Base-by-base conservation (phyloP, 2,113 vertebrate genomes). In the Pachycephala philippinensis region DNA sequence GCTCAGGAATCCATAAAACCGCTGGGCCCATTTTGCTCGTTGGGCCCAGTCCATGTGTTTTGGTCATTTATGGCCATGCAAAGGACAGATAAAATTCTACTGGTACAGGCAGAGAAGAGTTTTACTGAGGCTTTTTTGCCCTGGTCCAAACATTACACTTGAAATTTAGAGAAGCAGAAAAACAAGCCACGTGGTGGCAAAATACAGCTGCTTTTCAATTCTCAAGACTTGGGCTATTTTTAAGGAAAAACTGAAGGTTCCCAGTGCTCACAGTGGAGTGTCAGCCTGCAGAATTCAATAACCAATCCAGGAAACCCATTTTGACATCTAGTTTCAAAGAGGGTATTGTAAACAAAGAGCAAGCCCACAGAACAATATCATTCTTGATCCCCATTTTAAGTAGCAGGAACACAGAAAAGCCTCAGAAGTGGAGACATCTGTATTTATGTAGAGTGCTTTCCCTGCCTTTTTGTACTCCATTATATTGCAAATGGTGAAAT, bases 321-420 rank as follows among this genome's bases (percentile, higher is more conserved):
- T 89, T 86, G 89, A 93, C 93, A 84, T 93, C 10, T 8, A 68
- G 52, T 96, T 96, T 96, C 88, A 94, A 94, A 94, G 90, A 92
- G 86, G 65, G 87, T 89, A 94, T 84, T 89, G 90, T 93, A 96
- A 96, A 96, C 71, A 95, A 94, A 95, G 80, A 66, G 39, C 3
- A 2, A 92, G 72, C 37, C 60, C 39, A 64, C 68, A 78, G 80
- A 95, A 96, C 85, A 96, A 94, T 93, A 81, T 81, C 80, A 94
- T 96, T 96, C 88, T 90, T 96, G 90, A 96, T 95, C 84, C 94
- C 74, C 27, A 50, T 95, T 39, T 95, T 94, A 93, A 97, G 95
- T 72, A 92, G 86, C 59, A 96, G 69, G 69, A 92, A 84, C 83
- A 92, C 72, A 95, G 86, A 93, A 94, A 94, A 96, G 88, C 83